These are phyloP conservation scores for Laothoe populi DNA, from an alignment of 2,888 invertebrate species.

Conservation along the genomic window DNA sequence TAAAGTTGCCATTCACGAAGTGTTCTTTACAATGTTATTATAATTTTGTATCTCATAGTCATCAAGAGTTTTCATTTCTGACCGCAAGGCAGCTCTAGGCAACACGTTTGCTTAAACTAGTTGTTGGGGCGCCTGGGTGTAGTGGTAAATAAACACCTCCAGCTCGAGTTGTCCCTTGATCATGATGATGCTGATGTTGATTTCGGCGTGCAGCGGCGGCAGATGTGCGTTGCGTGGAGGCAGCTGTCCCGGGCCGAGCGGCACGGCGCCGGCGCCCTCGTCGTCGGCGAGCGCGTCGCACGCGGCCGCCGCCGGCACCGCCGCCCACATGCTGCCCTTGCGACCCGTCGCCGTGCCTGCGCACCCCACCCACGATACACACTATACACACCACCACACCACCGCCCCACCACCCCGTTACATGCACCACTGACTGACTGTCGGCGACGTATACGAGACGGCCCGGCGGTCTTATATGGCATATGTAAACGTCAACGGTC, in stretches of 20 bases:
- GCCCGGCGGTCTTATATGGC: conserved; percentile 26
- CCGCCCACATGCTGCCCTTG: conserved; percentile 85
- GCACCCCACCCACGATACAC: conserved; percentile 51
- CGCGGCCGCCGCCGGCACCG: conserved; percentile 75
- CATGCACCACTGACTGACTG: neutral
- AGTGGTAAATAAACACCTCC: conserved; percentile 83
- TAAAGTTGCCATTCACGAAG: too few species aligned
- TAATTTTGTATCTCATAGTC: too few species aligned
- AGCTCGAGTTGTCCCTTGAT: conserved; percentile 96
- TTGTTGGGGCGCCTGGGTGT: neutral
- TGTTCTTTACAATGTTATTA: too few species aligned
- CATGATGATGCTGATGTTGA: conserved; percentile 94
- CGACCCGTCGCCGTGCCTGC: conserved; percentile 83
- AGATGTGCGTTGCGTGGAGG: conserved; percentile 90
- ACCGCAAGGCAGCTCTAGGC: too few species aligned
- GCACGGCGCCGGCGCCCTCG: conserved; percentile 83
- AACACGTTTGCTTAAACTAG: too few species aligned
- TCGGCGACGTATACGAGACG: conserved; percentile 16
- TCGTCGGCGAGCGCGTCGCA: conserved; percentile 65
- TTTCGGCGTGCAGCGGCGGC: conserved; percentile 90
- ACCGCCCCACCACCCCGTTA: conserved; percentile 19
- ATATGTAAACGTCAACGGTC: conserved; percentile 30
- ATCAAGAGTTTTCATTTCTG: too few species aligned
- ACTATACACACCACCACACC: conserved; percentile 52
- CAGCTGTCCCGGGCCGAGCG: conserved; percentile 92